Evolutionary conservation across 2,113 vertebrate genomes (phyloP).

Genomic region (Andinoacara biseriatus): DNA sequence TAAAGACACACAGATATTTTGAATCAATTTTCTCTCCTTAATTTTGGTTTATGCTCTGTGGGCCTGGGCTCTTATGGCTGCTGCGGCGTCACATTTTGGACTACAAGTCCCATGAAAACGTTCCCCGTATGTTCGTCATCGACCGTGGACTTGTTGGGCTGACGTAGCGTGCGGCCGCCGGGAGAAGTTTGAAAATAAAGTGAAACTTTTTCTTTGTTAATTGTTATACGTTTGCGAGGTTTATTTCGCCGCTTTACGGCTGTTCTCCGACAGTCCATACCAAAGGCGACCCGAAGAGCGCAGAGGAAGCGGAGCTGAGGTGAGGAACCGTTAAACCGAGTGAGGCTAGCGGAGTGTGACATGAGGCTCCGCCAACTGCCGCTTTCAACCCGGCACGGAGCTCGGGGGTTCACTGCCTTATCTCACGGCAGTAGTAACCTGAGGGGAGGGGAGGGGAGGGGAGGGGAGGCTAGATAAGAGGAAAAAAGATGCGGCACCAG

Average conservation of each 20-base stretch:
- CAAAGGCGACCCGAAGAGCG: accelerated
- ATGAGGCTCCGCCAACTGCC: conserved; percentile 42
- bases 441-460: neutral
- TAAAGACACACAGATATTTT: no score
- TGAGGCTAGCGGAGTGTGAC: conserved; percentile 35
- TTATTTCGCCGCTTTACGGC: accelerated
- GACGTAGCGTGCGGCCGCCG: conserved; percentile 41
- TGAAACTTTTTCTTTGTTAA: conserved; percentile 49
- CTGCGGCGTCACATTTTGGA: neutral
- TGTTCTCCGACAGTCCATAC: no score
- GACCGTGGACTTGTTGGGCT: conserved; percentile 16
- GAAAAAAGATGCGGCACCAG: neutral
- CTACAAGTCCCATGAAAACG: conserved; percentile 31
- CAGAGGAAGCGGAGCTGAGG: neutral
- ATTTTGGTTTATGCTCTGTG: no score
- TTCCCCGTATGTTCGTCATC: conserved; percentile 25
- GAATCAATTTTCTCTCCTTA: no score
- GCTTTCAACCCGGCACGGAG: neutral
- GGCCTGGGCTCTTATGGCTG: no score
- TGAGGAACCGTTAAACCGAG: conserved; percentile 16
- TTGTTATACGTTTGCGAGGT: neutral
- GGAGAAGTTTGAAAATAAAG: conserved; percentile 75
- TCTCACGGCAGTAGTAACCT: accelerated
- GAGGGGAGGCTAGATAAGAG: accelerated
- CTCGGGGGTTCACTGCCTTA: neutral